Evolutionary conservation across 2,113 vertebrate genomes (phyloP).

Genomic region (Clarias gariepinus): DNA sequence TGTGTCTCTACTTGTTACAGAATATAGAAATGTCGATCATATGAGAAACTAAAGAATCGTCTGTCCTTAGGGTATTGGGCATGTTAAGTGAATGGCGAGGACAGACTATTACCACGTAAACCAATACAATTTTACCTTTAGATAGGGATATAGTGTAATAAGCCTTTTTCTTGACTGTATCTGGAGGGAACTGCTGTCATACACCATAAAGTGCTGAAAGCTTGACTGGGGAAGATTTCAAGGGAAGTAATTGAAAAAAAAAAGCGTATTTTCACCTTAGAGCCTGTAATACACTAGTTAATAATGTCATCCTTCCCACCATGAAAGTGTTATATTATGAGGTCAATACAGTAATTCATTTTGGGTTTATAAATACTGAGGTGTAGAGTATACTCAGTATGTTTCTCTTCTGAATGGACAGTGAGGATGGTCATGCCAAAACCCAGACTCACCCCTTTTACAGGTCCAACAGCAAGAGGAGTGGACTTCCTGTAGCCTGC

Average conservation of each 20-base stretch:
- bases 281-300: background rate
- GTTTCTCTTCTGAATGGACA: slow-evolving; percentile 36
- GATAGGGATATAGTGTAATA: background rate
- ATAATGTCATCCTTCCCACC: background rate
- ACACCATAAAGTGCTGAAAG: background rate
- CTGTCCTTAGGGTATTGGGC: background rate
- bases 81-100: background rate
- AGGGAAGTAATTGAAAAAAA: background rate
- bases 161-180: background rate
- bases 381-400: background rate
- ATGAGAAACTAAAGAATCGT: background rate
- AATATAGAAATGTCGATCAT: background rate
- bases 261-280: background rate
- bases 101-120: background rate
- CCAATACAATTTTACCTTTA: background rate
- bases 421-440: slow-evolving; percentile 39
- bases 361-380: background rate
- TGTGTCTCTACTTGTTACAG: too few relatives aligned
- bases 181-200: background rate
- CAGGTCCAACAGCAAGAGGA: slow-evolving; percentile 55
- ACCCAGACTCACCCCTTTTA: slow-evolving; percentile 35
- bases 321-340: background rate
- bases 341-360: background rate
- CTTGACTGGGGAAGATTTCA: background rate
- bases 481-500: slow-evolving; percentile 43